These are phyloP conservation scores for Scrobipalpa costella DNA, from an alignment of 2,888 invertebrate genomes.

Conservation along the genomic window DNA sequence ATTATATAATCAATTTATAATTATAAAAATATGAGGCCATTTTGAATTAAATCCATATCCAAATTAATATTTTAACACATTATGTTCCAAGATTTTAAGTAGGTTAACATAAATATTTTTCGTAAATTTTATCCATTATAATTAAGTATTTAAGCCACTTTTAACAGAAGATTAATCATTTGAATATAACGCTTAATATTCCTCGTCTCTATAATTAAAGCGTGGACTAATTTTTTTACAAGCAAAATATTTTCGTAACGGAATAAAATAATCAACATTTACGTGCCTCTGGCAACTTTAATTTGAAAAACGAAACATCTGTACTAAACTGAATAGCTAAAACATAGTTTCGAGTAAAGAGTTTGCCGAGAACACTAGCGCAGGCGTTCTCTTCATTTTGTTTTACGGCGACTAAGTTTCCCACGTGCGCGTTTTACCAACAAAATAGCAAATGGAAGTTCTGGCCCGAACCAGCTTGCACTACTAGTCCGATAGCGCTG, in stretches of 20 bases:
- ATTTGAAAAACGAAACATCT: background rate
- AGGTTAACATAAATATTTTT: too few relatives aligned
- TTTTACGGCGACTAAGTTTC: conserved; percentile 36
- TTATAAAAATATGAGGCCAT: too few relatives aligned
- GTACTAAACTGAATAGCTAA: background rate
- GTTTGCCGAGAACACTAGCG: conserved; percentile 25
- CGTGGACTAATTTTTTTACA: background rate
- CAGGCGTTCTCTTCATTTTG: conserved; percentile 32
- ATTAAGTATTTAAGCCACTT: too few relatives aligned
- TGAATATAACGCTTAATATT: too few relatives aligned
- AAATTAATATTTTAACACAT: too few relatives aligned
- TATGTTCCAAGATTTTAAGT: too few relatives aligned
- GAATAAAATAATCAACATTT: conserved; percentile 1
- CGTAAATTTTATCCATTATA: too few relatives aligned
- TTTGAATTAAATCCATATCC: too few relatives aligned
- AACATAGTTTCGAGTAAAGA: conserved; percentile 32
- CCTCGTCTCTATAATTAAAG: too few relatives aligned
- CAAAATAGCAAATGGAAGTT: conserved; percentile 35
- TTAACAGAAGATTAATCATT: too few relatives aligned
- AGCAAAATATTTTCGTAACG: background rate
- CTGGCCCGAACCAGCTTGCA: conserved; percentile 22
- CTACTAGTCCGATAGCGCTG: too few relatives aligned
- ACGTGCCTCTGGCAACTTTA: conserved; percentile 6
- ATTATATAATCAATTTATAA: too few relatives aligned
- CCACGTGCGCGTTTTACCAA: conserved; percentile 37